Evolutionary conservation across 2,888 invertebrate genomes (phyloP).

Genomic region (Pharmacophagus antenor): DNA sequence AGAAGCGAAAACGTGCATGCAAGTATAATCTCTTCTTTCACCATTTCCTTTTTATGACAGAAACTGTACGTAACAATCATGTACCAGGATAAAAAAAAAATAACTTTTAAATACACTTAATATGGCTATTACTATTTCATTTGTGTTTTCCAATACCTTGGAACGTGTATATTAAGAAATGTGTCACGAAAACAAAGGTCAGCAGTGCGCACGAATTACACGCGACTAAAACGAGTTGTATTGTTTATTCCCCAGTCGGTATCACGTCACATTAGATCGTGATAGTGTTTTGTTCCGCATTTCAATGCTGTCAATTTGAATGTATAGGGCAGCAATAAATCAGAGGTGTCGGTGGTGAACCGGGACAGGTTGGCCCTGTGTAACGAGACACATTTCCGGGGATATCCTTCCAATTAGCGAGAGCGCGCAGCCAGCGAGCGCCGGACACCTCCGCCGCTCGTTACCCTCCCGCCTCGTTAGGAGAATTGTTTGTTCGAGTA

Average conservation of each 20-base stretch:
- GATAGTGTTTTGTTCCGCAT: conserved; percentile 35
- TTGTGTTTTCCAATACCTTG: neutral
- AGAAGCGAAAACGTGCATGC: neutral
- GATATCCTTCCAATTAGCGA: conserved; percentile 74
- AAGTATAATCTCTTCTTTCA: neutral
- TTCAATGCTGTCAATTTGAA: conserved; percentile 64
- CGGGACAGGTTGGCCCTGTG: conserved; percentile 59
- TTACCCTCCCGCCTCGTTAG: conserved; percentile 77
- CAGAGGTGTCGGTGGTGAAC: conserved; percentile 53
- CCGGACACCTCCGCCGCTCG: conserved; percentile 53
- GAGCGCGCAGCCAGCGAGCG: conserved; percentile 39
- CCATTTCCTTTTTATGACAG: too few relatives aligned
- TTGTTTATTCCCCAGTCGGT: conserved; percentile 25
- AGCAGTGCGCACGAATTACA: conserved; percentile 13
- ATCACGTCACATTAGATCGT: conserved; percentile 25
- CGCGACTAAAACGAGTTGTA: conserved; percentile 1
- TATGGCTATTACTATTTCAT: too few relatives aligned
- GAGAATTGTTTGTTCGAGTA: conserved; percentile 81
- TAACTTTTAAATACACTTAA: neutral
- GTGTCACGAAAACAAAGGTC: conserved; percentile 25
- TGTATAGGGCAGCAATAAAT: conserved; percentile 65
- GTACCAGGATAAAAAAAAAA: too few relatives aligned
- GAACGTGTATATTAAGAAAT: conserved; percentile 1
- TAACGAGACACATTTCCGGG: conserved; percentile 74
- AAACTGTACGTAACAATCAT: too few relatives aligned